Evolutionary conservation across 2,797 vertebrate species (phyloP).

Genomic region (Fundulus diaphanus): DNA sequence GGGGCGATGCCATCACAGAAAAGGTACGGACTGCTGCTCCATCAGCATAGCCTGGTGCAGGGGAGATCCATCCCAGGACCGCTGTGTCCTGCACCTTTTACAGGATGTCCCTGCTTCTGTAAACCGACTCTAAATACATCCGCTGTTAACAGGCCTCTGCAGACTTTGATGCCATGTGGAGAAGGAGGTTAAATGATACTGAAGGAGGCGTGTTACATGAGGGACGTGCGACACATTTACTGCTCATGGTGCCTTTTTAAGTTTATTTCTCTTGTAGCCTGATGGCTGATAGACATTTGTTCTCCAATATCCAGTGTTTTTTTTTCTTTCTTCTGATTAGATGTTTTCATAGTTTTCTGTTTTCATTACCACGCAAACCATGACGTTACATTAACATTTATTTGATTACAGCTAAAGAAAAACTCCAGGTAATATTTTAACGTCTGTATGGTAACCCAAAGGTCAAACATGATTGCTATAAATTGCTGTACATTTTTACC

Average conservation of each 20-base stretch:
- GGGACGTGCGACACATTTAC: too few species aligned
- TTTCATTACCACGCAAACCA: neutral
- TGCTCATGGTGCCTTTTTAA: neutral
- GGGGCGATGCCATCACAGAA: constrained; percentile 55
- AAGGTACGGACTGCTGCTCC: neutral
- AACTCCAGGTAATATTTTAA: neutral
- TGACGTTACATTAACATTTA: neutral
- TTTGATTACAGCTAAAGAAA: too few species aligned
- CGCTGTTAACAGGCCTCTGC: neutral
- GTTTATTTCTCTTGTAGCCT: neutral
- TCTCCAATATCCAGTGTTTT: neutral
- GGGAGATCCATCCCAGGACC: neutral
- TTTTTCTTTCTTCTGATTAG: neutral
- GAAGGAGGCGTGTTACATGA: neutral
- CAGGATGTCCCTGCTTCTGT: neutral
- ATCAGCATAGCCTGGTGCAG: neutral
- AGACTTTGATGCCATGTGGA: neutral
- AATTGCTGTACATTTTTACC: too few species aligned
- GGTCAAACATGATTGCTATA: too few species aligned
- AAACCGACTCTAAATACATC: neutral
- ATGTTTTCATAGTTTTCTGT: neutral
- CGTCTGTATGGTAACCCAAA: too few species aligned
- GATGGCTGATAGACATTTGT: neutral
- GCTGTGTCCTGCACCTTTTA: neutral
- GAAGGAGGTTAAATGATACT: neutral